Base-by-base conservation (phyloP, 1,140 invertebrate genomes). In the Nasonia giraulti region DNA sequence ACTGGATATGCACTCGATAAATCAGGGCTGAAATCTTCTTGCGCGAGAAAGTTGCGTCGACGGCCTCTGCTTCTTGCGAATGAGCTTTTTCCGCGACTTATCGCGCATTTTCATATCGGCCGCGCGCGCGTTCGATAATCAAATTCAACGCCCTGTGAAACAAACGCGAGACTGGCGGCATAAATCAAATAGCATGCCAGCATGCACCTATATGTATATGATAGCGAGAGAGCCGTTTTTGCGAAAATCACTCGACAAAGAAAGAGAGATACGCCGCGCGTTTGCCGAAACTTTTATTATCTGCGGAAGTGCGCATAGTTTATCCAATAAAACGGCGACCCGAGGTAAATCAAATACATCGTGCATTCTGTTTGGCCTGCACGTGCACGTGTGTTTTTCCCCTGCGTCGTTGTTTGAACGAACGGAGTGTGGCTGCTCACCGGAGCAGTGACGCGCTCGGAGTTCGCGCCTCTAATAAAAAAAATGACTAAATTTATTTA, bases 21-120 rank as follows among this genome's bases (percentile, higher is more conserved):
- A 75, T 75, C 37, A 23, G 10, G n/a, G 37, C 37, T 44, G 37
- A n/a, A 75, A 75, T 75, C 68, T 31, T 71, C 68, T 71, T 33
- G 10, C 68, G 68, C 23, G 23, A 7, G 27, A 33, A 71, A 71
- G 68, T 33, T 33, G 62, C 66, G 66, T n/a, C n/a, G 2, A 6
- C n/a, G 66, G 23, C 66, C n/a, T 71, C 23, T 17, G 31, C 23
- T 71, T 31, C 33, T 71, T 27, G 27, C 27, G 27, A 27, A 27
- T 27, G 23, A 33, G 33, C 31, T 17, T 27, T 6, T 11, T 3
- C 33, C 6, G 23, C 5, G 23, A 71, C 68, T 71, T 27, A 33
- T 71, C 31, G 14, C 17, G 55, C 55, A 62, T 62, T 62, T 62
- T 62, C 17, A 62, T 27, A 27, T 62, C 6, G 55, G 14, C 17